Evolutionary conservation across 2,113 vertebrate genomes (phyloP), one percentile per base, ranked within the genome.

Genomic region (Mellivora capensis): DNA sequence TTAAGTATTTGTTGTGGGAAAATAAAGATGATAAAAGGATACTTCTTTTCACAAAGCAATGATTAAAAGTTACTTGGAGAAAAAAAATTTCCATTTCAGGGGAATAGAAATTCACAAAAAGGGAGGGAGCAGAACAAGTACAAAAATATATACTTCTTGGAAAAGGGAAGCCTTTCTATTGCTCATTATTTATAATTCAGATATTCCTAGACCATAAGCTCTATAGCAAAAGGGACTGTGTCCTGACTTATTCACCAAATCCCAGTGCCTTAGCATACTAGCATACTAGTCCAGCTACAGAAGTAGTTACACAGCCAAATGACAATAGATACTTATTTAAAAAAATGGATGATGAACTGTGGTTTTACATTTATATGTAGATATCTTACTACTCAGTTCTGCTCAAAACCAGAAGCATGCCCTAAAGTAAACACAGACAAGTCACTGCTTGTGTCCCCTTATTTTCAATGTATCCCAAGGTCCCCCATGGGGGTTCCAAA

Each of bases 1-100:
- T 87, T 57, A 87, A 84, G 37, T 67, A 95, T 89, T 88, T 61
- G 4, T 92, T 83, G 7, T 72, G 21, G 67, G 67, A 57, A 93
- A 95, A 97, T 89, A 86, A 89, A 96, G 34, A 82, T 96, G 72
- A 91, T 72, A 64, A 92, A 80, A 80, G 34, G 10, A 80, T 49
- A 21, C n/a, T 2, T 80, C 25, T 61, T 76, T 47, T 67, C 71
- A 72, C 25, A 87, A 74, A 91, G 15, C 61, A 64, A 47, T 47
- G 18, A 23, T 57, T 86, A 85, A 93, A 93, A 91, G 34, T 81
- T 79, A 71, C 71, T 81, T 64, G 88, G 34, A 34, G 8, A 1
- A 89, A 59, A 54, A 61, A 88, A 54, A 76, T 49, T 47, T 57
- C 59, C 3, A 91, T 61, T 90, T 94, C 61, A 34, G 80, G 25